Evolutionary conservation across 2,113 vertebrate species (phyloP), one percentile per base, ranked within the genome.

Genomic region (Erpornis zantholeuca): DNA sequence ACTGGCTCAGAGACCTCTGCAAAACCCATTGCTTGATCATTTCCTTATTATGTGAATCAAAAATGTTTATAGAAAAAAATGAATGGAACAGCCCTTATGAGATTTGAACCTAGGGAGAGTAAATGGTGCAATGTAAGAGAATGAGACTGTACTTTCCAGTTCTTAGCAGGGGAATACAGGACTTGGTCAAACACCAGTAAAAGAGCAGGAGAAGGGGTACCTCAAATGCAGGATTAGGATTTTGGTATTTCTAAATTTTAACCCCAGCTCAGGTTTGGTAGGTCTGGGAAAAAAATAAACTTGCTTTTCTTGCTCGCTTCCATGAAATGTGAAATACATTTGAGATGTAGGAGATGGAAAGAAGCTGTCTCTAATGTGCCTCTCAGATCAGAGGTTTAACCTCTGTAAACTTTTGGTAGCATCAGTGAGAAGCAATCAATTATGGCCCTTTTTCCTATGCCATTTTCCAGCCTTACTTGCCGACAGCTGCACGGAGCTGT

Each of bases 351-450:
- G 5, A 92, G 54, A 59, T 42, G 28, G 54, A 65, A 82, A 80
- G 71, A 49, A 85, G 22, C n/a, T 0, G 0, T 53, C 44, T 80
- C 24, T 31, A 54, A 40, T 0, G 3, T 40, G 16, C 38, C 22
- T 86, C 27, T 63, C 13, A 70, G 59, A 73, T 70, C 75, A 78
- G 60, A 71, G 54, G 31, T 52, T 76, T 53, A 83, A 70, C 38
- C 35, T 77, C 57, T 40, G 15, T 16, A 92, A 88, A 66, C 11
- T 49, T 76, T 40, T 2, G 2, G 28, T 77, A 85, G 59, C 24
- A 54, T 38, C 47, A 77, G 25, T 1, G 3, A 82, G 22, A 45
- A 86, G 20, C 25, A 66, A 83, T 59, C 35, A 86, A 23, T 84
- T 57, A 50, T 18, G 6, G 27, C 31, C 19, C 56, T 61, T 63